Evolutionary conservation across 2,888 invertebrate genomes (phyloP), one percentile per base, ranked within the genome.

Genomic region (Corbicula japonica): DNA sequence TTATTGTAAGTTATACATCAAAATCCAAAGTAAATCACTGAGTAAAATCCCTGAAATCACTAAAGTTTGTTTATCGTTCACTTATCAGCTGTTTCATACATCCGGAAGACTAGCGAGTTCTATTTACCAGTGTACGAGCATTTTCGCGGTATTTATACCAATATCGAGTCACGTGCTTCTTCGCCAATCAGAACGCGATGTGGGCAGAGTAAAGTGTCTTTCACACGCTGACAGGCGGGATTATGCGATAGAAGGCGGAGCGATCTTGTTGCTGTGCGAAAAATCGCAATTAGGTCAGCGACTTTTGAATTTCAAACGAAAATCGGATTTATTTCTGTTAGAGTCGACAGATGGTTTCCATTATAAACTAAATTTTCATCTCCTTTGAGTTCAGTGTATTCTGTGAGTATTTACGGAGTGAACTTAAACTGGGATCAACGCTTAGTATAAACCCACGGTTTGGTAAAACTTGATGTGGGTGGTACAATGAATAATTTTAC

Each of bases 1-100:
- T 62, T 23, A n/a, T n/a, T n/a, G n/a, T n/a, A n/a, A 56, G 54
- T 23, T 68, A 65, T 50, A 62, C 77, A 77, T 70, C 46, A 75
- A 66, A 76, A 78, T 83, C 76, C 80, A 70, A 80, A 63, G 54
- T 74, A 38, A 71, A 69, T 76, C 80, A 66, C 80, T 80, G 78
- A 78, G 72, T 75, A 52, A 76, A 79, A 79, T 83, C 83, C 83
- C 83, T 83, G 83, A 83, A 62, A 60, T 66, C n/a, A n/a, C n/a
- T n/a, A n/a, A n/a, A n/a, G n/a, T n/a, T n/a, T n/a, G n/a, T n/a
- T n/a, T n/a, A n/a, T n/a, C n/a, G n/a, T n/a, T n/a, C n/a, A n/a
- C n/a, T n/a, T n/a, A n/a, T n/a, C n/a, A n/a, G n/a, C n/a, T n/a
- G n/a, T n/a, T n/a, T n/a, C n/a, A n/a, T n/a, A n/a, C n/a, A n/a